These are phyloP conservation scores for Phymastichus coffea DNA, from an alignment of 1,140 invertebrate genomes.

Conservation along the genomic window DNA sequence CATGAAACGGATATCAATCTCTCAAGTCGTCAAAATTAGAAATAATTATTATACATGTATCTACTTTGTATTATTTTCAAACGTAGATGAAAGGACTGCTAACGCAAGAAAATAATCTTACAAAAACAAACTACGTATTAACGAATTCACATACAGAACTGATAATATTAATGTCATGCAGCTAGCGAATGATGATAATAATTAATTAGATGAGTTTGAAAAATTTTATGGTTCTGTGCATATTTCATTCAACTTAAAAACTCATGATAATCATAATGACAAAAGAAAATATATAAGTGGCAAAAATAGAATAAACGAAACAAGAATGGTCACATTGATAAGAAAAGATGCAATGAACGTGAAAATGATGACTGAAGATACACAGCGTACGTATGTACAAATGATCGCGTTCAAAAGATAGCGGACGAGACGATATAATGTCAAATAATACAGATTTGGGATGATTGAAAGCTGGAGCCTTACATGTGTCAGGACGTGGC, in stretches of 20 bases:
- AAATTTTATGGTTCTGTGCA: no score
- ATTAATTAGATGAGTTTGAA: no score
- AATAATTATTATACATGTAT: constrained; percentile 20
- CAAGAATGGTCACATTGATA: background rate
- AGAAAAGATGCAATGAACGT: background rate
- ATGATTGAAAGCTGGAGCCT: constrained; percentile 53
- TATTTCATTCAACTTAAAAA: no score
- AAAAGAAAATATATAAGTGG: no score
- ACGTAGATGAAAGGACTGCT: constrained; percentile 22
- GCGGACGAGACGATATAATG: background rate
- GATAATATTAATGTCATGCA: constrained; percentile 19
- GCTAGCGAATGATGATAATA: background rate
- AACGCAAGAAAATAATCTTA: constrained; percentile 23
- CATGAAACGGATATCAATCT: background rate
- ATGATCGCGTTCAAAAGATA: background rate
- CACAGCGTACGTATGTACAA: background rate
- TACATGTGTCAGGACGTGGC: constrained; percentile 79
- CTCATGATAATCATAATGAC: no score
- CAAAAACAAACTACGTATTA: constrained; percentile 19
- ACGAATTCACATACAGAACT: constrained; percentile 13
- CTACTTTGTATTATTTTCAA: constrained; percentile 28
- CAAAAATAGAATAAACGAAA: background rate
- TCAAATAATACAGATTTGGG: constrained; percentile 4
- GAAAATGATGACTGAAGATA: background rate
- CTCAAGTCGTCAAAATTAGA: constrained; percentile 14